phyloP scores from a whole-genome alignment of 2,113 vertebrate genomes.

The Setophaga petechia region DNA sequence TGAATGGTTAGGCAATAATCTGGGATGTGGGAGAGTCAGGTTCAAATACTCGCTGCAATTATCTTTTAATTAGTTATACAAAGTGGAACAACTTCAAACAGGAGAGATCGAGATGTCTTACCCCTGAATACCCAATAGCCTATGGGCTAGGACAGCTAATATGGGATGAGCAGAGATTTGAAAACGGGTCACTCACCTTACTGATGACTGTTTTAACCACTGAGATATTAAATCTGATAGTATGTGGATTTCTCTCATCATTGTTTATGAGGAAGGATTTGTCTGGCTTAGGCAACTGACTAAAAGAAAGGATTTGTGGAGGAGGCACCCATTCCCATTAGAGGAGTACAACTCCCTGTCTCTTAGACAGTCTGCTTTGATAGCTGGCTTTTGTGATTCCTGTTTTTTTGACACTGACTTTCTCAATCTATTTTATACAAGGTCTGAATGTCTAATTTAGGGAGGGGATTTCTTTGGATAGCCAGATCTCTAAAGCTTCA shows the following conservation, averaged over 20 bases:
- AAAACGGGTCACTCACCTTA: conserved; percentile 49
- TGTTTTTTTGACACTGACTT: neutral
- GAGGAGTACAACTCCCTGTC: neutral
- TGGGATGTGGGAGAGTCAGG: conserved; percentile 56
- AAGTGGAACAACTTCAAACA: conserved; percentile 68
- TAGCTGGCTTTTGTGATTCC: neutral
- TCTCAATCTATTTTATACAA: neutral
- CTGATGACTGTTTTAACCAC: conserved; percentile 62
- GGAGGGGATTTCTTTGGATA: neutral
- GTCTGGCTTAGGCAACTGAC: conserved; percentile 17
- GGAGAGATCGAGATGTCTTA: conserved; percentile 41
- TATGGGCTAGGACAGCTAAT: conserved; percentile 50
- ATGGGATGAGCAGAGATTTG: conserved; percentile 36
- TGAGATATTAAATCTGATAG: conserved; percentile 63
- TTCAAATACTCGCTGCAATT: conserved; percentile 58
- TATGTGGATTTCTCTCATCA: conserved; percentile 18
- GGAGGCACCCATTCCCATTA: neutral
- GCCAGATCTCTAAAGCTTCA: neutral
- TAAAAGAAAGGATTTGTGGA: conserved; percentile 12
- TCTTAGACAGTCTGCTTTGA: neutral
- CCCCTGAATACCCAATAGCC: conserved; percentile 42
- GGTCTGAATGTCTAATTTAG: neutral
- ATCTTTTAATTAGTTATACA: conserved; percentile 70
- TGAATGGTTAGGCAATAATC: conserved; percentile 49
- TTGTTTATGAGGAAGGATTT: conserved; percentile 43